A percentile compares a stretch with the other conserved stretches of the same genome.
phyloP scores from a whole-genome alignment of 1,140 invertebrate genomes.

The Drosophila leontia region DNA sequence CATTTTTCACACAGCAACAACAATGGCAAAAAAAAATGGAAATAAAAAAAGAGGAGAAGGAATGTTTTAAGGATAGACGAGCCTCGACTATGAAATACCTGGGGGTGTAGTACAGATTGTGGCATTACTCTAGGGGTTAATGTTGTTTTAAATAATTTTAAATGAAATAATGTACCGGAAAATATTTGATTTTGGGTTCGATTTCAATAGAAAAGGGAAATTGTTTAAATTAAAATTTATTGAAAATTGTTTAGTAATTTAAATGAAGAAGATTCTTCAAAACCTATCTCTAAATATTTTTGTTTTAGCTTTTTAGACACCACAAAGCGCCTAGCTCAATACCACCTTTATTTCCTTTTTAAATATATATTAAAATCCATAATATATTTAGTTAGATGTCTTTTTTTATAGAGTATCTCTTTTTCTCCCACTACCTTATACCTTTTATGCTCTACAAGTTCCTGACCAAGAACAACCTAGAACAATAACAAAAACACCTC shows the following conservation, averaged over 20 bases:
- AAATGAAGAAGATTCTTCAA: no score
- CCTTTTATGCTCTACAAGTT: slow-evolving; percentile 6
- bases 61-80: not conserved
- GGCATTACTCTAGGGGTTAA: not conserved
- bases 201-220: no score
- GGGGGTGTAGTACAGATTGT: no score
- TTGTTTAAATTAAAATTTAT: no score
- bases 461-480: not conserved
- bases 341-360: no score
- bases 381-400: no score
- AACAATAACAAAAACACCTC: slow-evolving; percentile 20
- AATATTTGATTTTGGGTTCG: no score
- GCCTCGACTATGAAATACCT: slow-evolving; percentile 6
- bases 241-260: no score
- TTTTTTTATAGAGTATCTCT: no score
- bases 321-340: no score
- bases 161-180: not conserved
- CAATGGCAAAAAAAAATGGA: slow-evolving; percentile 31
- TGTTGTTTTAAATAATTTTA: not conserved
- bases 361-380: not conserved
- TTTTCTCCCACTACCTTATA: not conserved
- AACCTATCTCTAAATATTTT: no score
- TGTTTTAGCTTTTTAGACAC: no score
- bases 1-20: slow-evolving; percentile 68
- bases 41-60: not conserved